Base-by-base conservation (phyloP, 2,113 vertebrate genomes). In the Phoenicopterus ruber region DNA sequence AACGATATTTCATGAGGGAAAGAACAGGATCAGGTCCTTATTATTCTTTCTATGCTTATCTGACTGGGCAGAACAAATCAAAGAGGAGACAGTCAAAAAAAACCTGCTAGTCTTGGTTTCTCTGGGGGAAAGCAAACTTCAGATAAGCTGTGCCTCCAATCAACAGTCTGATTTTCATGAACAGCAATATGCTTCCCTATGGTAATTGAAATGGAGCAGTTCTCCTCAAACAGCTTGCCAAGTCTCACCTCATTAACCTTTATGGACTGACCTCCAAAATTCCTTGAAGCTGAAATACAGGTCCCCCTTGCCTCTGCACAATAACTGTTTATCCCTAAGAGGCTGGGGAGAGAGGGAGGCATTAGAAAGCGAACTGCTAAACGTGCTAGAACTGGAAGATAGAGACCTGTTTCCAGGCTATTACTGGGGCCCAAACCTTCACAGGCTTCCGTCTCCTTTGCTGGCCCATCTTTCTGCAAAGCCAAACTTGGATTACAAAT, bases 231-330 rank as follows among this genome's bases (percentile, higher is more conserved):
- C 65, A 77, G 91, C 47, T 82, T 90, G 90, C 88, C 49, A 49
- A 82, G 89, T 92, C 81, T 94, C 94, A 93, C 93, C 94, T 94
- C 92, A 84, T 82, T 94, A 94, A 95, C 95, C 95, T 94, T 93
- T 94, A 88, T 13, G 18, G 77, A 96, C 77, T 91, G 93, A 96
- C 96, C 92, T 94, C 92, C 84, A 93, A 85, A 92, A 94, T 83
- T 93, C 94, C 93, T 95, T 97, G 90, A 92, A 96, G 78, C 78
- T 81, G 59, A n/a, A 97, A 70, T 52, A 82, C 55, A 89, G 71
- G 74, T 72, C 82, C 90, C 74, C 11, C n/a, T 83, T 70, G 62
- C 55, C 76, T 63, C 71, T 80, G 55, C 26, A 46, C 8, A 2
- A 3, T 49, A 74, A 86, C 77, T 85, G 58, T 38, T 89, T 85